A percentile compares a stretch with the other conserved stretches of the same genome.
Conservation (phyloP, 2,888 invertebrate genomes). For the Alviniconcha strummeri region DNA sequence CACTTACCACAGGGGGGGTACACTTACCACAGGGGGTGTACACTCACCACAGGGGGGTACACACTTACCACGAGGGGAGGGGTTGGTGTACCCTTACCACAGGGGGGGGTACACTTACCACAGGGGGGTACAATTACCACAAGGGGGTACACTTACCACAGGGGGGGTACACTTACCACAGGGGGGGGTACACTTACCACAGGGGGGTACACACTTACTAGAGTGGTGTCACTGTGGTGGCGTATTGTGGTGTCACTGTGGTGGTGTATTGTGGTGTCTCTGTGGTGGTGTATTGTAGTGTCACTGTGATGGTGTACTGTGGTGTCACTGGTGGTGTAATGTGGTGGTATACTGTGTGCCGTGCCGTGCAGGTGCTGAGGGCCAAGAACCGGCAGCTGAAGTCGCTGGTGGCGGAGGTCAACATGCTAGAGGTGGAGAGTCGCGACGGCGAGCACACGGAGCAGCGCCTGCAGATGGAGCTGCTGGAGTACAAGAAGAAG, state of each 20-base stretch:
- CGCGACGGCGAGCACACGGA: constrained; percentile 80
- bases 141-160: neutral
- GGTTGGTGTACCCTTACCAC: too few species aligned
- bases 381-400: constrained; percentile 68
- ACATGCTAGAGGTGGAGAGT: constrained; percentile 82
- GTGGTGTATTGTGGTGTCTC: too few species aligned
- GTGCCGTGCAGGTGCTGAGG: constrained; percentile 49
- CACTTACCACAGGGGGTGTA: neutral
- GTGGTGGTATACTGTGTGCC: too few species aligned
- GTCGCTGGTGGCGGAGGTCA: constrained; percentile 80
- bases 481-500: constrained; percentile 80
- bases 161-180: neutral
- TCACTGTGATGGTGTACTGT: too few species aligned
- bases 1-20: neutral
- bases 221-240: too few species aligned
- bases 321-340: too few species aligned
- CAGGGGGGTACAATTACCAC: neutral
- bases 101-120: neutral
- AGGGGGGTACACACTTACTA: too few species aligned
- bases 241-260: too few species aligned
- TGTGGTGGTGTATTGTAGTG: too few species aligned
- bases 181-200: neutral
- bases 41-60: too few species aligned
- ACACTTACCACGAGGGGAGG: too few species aligned
- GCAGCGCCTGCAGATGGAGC: constrained; percentile 78